A percentile compares a stretch with the other conserved stretches of the same genome.
Evolutionary conservation across 2,113 vertebrate species (phyloP).

Genomic region (Tetrao urogallus): DNA sequence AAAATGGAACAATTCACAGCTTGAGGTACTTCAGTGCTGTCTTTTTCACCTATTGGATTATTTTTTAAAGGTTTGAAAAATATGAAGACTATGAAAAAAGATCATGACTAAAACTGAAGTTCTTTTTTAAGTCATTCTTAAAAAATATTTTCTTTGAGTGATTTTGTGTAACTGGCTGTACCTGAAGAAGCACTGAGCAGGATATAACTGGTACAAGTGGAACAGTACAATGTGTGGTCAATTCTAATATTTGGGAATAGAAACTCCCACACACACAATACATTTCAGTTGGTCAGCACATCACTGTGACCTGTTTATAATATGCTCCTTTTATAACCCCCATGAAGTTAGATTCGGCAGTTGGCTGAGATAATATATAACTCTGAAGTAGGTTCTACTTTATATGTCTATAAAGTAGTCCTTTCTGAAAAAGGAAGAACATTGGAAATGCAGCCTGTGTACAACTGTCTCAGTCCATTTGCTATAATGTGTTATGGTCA

Average conservation of each 20-base stretch:
- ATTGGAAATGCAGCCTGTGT: background rate
- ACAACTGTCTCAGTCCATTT: background rate
- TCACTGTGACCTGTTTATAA: background rate
- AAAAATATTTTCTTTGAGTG: slow-evolving; percentile 17
- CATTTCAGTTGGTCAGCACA: background rate
- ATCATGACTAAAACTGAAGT: slow-evolving; percentile 8
- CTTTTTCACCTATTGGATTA: slow-evolving; percentile 26
- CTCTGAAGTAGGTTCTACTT: background rate
- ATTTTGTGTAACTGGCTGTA: background rate
- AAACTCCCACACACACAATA: background rate
- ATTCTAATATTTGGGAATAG: background rate
- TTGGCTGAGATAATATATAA: background rate
- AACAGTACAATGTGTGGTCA: background rate
- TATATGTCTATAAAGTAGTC: background rate
- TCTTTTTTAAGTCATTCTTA: background rate
- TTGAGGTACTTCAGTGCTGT: slow-evolving; percentile 22
- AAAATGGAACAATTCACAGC: slow-evolving; percentile 58
- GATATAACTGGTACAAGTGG: background rate
- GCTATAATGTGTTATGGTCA: background rate
- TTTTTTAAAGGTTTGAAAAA: slow-evolving; percentile 20
- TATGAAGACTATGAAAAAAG: background rate
- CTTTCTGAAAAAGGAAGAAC: background rate
- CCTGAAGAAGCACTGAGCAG: background rate
- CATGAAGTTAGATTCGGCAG: background rate
- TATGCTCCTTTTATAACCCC: background rate